Evolutionary conservation across 2,888 invertebrate species (phyloP).

Genomic region (Hypsopygia costalis): DNA sequence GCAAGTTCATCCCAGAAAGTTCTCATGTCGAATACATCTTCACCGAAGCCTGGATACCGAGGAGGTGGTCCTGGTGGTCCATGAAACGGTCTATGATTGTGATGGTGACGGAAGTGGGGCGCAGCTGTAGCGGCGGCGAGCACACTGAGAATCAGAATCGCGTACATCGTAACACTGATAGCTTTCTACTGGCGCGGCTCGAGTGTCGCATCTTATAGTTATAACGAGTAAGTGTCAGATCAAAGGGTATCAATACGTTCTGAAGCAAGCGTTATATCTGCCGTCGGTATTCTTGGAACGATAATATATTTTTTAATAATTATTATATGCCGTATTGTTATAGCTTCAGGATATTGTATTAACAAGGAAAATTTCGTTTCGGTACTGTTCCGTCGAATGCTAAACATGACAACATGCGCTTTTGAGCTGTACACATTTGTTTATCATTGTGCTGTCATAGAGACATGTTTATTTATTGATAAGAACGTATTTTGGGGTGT

Average conservation of each 20-base stretch:
- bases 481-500: too few species aligned
- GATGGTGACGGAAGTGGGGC: conserved; percentile 28
- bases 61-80: conserved; percentile 15
- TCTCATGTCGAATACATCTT: conserved; percentile 47
- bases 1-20: conserved; percentile 49
- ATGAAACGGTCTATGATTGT: conserved; percentile 13
- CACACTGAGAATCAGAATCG: background rate
- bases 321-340: too few species aligned
- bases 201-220: background rate
- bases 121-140: conserved; percentile 47
- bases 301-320: too few species aligned
- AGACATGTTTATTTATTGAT: too few species aligned
- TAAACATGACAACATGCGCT: too few species aligned
- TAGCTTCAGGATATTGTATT: too few species aligned
- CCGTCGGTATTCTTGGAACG: too few species aligned
- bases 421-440: too few species aligned
- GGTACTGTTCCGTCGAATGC: too few species aligned
- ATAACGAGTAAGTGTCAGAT: background rate
- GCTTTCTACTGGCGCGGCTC: background rate
- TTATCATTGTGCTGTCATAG: too few species aligned
- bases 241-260: background rate
- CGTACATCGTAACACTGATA: conserved; percentile 2
- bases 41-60: conserved; percentile 24
- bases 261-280: too few species aligned
- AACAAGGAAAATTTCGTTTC: too few species aligned